Base-by-base conservation (phyloP, 2,797 vertebrate genomes). In the Clamator glandarius region DNA sequence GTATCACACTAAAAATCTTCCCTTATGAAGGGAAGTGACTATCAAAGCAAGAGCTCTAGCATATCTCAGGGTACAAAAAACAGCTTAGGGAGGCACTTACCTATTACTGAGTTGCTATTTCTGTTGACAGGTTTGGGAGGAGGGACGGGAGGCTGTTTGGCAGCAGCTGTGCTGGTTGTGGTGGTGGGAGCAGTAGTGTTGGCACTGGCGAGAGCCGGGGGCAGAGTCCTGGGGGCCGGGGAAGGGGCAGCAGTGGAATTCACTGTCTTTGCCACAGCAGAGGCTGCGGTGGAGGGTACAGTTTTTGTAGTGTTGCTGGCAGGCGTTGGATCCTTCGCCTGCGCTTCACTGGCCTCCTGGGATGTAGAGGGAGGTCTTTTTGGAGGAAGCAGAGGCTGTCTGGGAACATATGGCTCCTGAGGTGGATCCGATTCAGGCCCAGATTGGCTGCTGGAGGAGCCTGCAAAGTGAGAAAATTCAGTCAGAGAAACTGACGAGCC, bases 101-200 rank as follows among this genome's bases (percentile, higher is more conserved):
- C 99, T 95, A 99, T 97, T 86, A 99, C 97, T 7, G 98, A 97
- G 54, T 97, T 98, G 96, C 98, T 99, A 73, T 98, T 98, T 95
- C 99, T 98, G 97, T 99, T 99, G 95, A 98, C 61, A 3, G 99
- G 99, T 85, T 99, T 99, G 92, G 99, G 99, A 29, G 99, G 99
- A 54, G 99, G 99, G 51, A 98, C 6, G 0, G 99, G 99, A 11
- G 99, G 99, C 92, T 99, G 99, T 95, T 99, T 99, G 96, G 97
- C 87, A 91, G 93, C 97, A 62, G 66, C 97, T 3, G 50, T 91
- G 70, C 95, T 97, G 94, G 97, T 84, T 50, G 96, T 63, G 62
- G 80, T 97, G 0, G 87, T 86, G 23, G 98, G 48, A 73, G 94
- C 90, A 95, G 98, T 97, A 55, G 98, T 97, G 96, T 97, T 98